Base-by-base conservation (phyloP, 1,140 invertebrate genomes). In the Cyrtorhinus lividipennis region DNA sequence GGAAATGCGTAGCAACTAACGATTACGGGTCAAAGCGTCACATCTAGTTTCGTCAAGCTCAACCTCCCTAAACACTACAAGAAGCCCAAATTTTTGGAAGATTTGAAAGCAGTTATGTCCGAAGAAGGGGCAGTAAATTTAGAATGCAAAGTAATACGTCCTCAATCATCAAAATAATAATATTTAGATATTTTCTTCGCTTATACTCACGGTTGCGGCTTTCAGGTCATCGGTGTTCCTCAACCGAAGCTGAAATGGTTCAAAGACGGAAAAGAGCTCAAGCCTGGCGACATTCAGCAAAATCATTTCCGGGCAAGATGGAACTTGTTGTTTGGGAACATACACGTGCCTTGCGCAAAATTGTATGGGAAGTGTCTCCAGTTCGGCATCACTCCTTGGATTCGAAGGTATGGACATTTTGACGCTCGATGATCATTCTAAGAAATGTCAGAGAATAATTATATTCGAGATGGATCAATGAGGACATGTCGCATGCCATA, bases 271-370 rank as follows among this genome's bases (percentile, higher is more conserved):
- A 79, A 84, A 62, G 89, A 92, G 70, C 72, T 94, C 0, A 91
- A 92, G 70, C 86, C 90, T 1, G 90, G 90, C 1, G 90, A 94
- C 71, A 92, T 93, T 69, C 90, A 93, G n/a, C 72, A 81, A 84
- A 71, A 93, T 93, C 38, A 92, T 90, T 66, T 90, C 88, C 1
- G 88, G 88, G 0, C 85, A 89, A 74, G 88, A 90, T 74, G 89
- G 90, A 1, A 91, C 87, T 10, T 92, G 90, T 68, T 92, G 89
- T 67, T 74, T 94, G 30, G 94, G 93, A 23, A 92, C 88, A 1
- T 96, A 95, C 68, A 92, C 90, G 0, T 95, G 93, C 73, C 90
- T 95, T 76, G 92, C 92, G 0, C 80, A 81, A 64, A 95, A 95
- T 72, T 93, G 90, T 69, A 95, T 92, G 88, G 92, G 92, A 2